Evolutionary conservation across 2,113 vertebrate genomes (phyloP).

Genomic region (Catharus bicknelli): DNA sequence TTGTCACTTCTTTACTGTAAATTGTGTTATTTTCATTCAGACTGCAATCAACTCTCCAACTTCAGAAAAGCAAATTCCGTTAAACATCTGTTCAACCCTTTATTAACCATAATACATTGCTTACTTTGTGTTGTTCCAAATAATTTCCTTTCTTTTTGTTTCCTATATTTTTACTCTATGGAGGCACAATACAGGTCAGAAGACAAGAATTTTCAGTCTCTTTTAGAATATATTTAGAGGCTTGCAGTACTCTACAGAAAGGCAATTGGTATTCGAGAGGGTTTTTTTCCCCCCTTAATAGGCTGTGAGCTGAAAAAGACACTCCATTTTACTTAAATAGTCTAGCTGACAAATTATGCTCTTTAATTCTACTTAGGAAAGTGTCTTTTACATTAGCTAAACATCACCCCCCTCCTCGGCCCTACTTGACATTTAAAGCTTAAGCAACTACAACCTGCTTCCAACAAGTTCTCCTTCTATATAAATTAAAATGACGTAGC

Average conservation of each 20-base stretch:
- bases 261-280: not conserved
- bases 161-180: not conserved
- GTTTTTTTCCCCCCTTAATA: accelerated
- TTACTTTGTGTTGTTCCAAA: not conserved
- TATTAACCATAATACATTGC: not conserved
- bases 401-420: not conserved
- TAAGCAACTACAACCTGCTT: slow-evolving; percentile 52
- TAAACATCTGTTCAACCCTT: not conserved
- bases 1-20: not conserved
- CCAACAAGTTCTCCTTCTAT: slow-evolving; percentile 27
- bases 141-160: not conserved
- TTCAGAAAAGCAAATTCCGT: not conserved
- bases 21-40: not conserved
- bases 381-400: slow-evolving; percentile 47
- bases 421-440: slow-evolving; percentile 68
- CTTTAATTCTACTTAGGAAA: slow-evolving; percentile 49
- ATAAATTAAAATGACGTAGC: slow-evolving; percentile 42
- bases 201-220: not conserved
- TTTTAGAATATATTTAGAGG: not conserved
- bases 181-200: not conserved
- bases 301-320: slow-evolving; percentile 32
- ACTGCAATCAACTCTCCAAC: not conserved
- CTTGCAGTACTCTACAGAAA: not conserved
- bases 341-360: slow-evolving; percentile 50
- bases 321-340: slow-evolving; percentile 46